Evolutionary conservation across 2,797 vertebrate species (phyloP).

Genomic region (Myoxocephalus aenaeus): DNA sequence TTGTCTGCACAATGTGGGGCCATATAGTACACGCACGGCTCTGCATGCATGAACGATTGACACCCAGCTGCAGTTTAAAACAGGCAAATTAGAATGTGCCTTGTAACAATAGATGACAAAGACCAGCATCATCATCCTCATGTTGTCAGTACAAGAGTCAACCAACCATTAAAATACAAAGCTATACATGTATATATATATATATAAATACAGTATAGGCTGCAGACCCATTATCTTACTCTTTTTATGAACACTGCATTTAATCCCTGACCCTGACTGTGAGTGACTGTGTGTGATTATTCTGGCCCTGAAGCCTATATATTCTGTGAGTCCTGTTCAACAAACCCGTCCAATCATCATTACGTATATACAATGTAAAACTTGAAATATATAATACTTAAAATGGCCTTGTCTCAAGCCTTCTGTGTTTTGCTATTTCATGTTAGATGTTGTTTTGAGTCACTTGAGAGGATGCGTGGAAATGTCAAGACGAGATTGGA

Average conservation of each 20-base stretch:
- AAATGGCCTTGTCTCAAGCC: neutral
- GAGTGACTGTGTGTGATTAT: neutral
- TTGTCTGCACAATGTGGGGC: constrained; percentile 13
- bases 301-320: neutral
- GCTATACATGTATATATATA: too few species aligned
- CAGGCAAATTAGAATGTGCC: neutral
- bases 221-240: neutral
- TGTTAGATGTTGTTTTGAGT: neutral
- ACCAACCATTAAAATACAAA: neutral
- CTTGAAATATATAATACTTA: neutral
- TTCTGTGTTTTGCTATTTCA: neutral
- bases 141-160: neutral
- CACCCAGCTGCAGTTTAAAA: neutral
- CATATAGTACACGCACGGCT: neutral
- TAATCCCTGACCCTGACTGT: neutral
- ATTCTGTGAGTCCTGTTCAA: neutral
- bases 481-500: constrained; percentile 5
- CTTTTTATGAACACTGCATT: neutral
- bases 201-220: too few species aligned
- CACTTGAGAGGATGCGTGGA: neutral
- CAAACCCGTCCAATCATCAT: neutral
- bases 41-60: neutral
- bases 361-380: neutral
- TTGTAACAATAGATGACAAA: too few species aligned
- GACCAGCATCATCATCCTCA: neutral